Percentiles rank a stretch among this genome's conserved stretches.
These are phyloP conservation scores for Nothura maculosa DNA, from an alignment of 2,797 vertebrate genomes.

Conservation along the genomic window DNA sequence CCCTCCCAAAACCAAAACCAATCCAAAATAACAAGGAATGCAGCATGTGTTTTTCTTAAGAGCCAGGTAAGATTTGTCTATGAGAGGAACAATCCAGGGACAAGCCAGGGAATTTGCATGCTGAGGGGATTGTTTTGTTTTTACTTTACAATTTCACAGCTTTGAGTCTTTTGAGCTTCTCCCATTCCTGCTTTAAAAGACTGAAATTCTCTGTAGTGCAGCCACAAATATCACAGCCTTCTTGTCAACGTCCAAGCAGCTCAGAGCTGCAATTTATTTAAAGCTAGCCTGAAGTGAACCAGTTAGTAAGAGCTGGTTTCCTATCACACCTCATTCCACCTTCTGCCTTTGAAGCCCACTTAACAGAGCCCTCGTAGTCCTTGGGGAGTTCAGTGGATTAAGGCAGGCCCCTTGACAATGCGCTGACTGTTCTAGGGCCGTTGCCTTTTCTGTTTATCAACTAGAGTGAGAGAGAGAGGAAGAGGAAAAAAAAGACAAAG, in stretches of 20 bases:
- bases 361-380: conserved; percentile 52
- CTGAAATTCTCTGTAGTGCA: conserved; percentile 54
- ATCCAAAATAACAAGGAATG: background rate
- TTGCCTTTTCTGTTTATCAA: conserved; percentile 54
- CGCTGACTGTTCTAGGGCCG: conserved; percentile 30
- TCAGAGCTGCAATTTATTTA: conserved; percentile 71
- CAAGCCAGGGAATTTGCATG: background rate
- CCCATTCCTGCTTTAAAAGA: conserved; percentile 25
- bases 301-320: conserved; percentile 74
- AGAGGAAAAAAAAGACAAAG: background rate
- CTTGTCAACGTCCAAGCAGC: conserved; percentile 52
- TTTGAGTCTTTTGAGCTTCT: conserved; percentile 15
- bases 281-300: conserved; percentile 76
- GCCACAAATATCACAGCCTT: conserved; percentile 56
- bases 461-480: conserved; percentile 1
- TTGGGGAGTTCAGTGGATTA: conserved; percentile 43
- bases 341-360: conserved; percentile 73
- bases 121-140: background rate
- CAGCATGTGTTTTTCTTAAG: conserved; percentile 13
- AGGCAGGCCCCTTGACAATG: conserved; percentile 38
- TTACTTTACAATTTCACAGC: background rate
- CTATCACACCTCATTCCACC: conserved; percentile 69
- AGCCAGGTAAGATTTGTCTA: conserved; percentile 12
- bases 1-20: background rate
- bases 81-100: background rate